A percentile compares a stretch with the other conserved stretches of the same genome.
phyloP scores from a whole-genome alignment of 2,113 vertebrate species.

The Seriola rivoliana region DNA sequence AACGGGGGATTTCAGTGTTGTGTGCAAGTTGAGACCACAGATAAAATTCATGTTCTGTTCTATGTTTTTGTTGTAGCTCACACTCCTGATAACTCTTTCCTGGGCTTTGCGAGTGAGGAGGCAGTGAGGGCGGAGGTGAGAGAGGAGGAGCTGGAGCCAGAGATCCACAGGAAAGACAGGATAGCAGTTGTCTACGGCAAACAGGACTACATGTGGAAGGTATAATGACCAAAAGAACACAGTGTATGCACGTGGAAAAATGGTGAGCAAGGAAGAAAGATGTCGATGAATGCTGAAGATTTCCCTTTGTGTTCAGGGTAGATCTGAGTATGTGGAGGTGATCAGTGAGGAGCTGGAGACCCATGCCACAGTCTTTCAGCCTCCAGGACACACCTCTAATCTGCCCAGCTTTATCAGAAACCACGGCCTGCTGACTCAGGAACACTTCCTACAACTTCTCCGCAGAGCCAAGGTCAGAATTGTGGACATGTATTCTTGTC shows the following conservation, averaged over 20 bases:
- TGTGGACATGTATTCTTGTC: neutral
- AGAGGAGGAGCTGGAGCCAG: constrained; percentile 40
- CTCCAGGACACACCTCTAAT: constrained; percentile 49
- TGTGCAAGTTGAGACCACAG: too few species aligned
- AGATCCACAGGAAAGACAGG: constrained; percentile 65
- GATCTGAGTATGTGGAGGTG: constrained; percentile 73
- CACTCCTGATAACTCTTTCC: constrained; percentile 84
- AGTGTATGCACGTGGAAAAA: neutral
- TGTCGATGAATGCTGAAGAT: neutral
- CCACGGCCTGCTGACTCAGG: constrained; percentile 81
- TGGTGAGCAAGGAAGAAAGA: neutral
- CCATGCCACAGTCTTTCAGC: constrained; percentile 80
- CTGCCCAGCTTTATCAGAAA: constrained; percentile 78
- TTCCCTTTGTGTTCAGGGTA: constrained; percentile 63
- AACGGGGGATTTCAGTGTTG: neutral
- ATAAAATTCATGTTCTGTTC: neutral
- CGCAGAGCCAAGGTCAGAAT: constrained; percentile 76
- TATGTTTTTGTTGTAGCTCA: constrained; percentile 69
- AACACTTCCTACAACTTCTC: constrained; percentile 76
- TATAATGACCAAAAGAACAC: constrained; percentile 27
- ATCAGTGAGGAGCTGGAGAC: constrained; percentile 77
- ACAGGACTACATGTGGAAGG: constrained; percentile 85
- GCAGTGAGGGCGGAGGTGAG: constrained; percentile 30
- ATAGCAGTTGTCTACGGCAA: constrained; percentile 83
- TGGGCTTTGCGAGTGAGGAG: constrained; percentile 81